Conservation (phyloP, 2,113 vertebrate species). For the Butastur rufipennis region DNA sequence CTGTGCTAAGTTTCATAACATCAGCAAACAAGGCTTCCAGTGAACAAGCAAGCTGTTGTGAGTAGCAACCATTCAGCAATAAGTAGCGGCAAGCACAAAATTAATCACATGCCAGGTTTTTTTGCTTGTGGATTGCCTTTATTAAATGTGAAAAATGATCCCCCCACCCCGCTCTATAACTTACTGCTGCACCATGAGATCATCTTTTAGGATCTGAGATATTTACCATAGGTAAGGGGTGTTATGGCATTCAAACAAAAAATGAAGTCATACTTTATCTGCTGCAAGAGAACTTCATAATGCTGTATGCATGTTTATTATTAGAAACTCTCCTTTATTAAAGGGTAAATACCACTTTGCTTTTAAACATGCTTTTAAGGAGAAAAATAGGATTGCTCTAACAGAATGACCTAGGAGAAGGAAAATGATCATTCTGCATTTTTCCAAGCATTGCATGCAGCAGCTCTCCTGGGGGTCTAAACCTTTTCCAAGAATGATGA, state of each 20-base stretch:
- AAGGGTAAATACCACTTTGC: background rate
- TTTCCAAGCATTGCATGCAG: background rate
- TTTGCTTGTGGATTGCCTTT: background rate
- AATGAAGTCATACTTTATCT: background rate
- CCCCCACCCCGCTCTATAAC: background rate
- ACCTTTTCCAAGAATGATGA: background rate
- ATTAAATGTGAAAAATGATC: background rate
- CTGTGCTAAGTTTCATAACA: slow-evolving; percentile 37
- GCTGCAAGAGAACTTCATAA: background rate
- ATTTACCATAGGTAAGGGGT: background rate
- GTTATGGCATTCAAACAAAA: background rate
- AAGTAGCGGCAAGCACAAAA: background rate
- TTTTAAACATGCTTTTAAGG: background rate
- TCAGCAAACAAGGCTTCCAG: slow-evolving; percentile 25
- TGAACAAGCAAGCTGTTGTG: slow-evolving; percentile 38
- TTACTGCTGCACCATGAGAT: background rate
- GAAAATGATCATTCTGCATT: slow-evolving; percentile 8
- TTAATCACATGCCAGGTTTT: background rate
- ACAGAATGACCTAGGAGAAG: background rate
- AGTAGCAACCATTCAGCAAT: slow-evolving; percentile 18
- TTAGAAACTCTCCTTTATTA: background rate
- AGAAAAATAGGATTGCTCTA: background rate
- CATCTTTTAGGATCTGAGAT: background rate
- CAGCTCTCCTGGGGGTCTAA: slow-evolving; percentile 1
- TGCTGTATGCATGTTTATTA: background rate